Evolutionary conservation across 2,888 invertebrate species (phyloP).

Genomic region (Elegia similella): DNA sequence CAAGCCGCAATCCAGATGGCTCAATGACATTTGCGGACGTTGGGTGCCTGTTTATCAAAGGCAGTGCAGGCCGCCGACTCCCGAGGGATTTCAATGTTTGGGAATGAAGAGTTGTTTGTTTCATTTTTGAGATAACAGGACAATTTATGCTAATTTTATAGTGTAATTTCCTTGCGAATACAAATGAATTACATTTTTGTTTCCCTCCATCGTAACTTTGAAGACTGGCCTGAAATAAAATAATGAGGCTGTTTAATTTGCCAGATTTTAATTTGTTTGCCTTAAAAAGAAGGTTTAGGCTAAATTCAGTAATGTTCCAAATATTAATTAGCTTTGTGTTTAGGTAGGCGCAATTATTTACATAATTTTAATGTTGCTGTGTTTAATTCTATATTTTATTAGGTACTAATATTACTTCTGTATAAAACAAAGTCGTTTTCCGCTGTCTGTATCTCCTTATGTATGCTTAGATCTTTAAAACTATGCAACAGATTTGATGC

Average conservation of each 20-base stretch:
- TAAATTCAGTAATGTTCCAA: too few relatives aligned
- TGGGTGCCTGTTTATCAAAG: conserved; percentile 47
- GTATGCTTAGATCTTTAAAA: too few relatives aligned
- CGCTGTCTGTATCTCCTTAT: too few relatives aligned
- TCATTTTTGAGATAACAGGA: conserved; percentile 33
- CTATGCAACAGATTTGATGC: too few relatives aligned
- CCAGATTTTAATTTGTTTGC: neutral
- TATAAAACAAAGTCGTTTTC: too few relatives aligned
- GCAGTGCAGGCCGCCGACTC: conserved; percentile 50
- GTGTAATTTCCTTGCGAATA: conserved; percentile 24
- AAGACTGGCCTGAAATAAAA: neutral
- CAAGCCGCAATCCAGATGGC: conserved; percentile 41
- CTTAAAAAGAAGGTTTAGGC: neutral
- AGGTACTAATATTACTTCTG: too few relatives aligned
- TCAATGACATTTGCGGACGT: conserved; percentile 45
- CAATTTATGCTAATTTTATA: conserved; percentile 26
- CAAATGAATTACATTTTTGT: conserved; percentile 17
- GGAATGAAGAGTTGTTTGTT: conserved; percentile 50
- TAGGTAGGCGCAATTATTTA: too few relatives aligned
- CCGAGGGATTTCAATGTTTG: conserved; percentile 48
- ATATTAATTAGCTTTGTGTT: too few relatives aligned
- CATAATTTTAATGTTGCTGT: too few relatives aligned
- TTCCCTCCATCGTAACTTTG: conserved; percentile 6
- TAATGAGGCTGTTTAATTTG: conserved; percentile 1
- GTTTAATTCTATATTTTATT: too few relatives aligned